phyloP scores from a whole-genome alignment of 2,888 invertebrate species.

The Cosmia trapezina region DNA sequence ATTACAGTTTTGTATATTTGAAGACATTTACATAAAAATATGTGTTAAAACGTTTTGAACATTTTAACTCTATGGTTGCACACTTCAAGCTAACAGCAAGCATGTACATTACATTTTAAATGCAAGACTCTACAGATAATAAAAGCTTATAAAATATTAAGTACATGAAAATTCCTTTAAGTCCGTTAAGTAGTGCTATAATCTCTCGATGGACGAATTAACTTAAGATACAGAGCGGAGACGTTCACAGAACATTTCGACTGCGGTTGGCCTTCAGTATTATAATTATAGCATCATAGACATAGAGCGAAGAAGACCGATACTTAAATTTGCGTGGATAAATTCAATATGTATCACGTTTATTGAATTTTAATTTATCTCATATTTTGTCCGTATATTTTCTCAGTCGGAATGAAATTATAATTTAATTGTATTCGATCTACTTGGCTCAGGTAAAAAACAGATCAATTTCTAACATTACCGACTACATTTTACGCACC shows the following conservation, averaged over 20 bases:
- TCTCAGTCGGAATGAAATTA: conserved; percentile 25
- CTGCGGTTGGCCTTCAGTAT: conserved; percentile 22
- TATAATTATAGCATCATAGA: conserved; percentile 31
- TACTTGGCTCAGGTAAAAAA: conserved; percentile 39
- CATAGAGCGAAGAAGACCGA: conserved; percentile 10
- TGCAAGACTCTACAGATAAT: conserved; percentile 77
- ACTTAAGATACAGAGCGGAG: conserved; percentile 61
- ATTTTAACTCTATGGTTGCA: conserved; percentile 55
- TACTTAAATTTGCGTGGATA: conserved; percentile 8
- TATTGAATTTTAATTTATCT: conserved; percentile 17
- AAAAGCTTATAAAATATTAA: conserved; percentile 86
- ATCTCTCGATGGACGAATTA: conserved; percentile 86
- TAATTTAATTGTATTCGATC: conserved; percentile 38
- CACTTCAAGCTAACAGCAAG: conserved; percentile 67
- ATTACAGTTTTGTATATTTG: conserved; percentile 43
- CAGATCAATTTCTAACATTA: conserved; percentile 36
- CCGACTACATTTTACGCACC: conserved; percentile 46
- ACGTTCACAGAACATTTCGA: conserved; percentile 63
- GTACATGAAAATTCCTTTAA: conserved; percentile 85
- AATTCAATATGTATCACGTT: conserved; percentile 37
- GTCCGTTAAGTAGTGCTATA: conserved; percentile 77
- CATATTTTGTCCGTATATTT: conserved; percentile 10
- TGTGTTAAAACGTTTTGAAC: conserved; percentile 62
- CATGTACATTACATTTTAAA: conserved; percentile 79
- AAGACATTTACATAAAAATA: conserved; percentile 60